Evolutionary conservation across 2,113 vertebrate genomes (phyloP), one percentile per base, ranked within the genome.

Genomic region (Craseonycteris thonglongyai): DNA sequence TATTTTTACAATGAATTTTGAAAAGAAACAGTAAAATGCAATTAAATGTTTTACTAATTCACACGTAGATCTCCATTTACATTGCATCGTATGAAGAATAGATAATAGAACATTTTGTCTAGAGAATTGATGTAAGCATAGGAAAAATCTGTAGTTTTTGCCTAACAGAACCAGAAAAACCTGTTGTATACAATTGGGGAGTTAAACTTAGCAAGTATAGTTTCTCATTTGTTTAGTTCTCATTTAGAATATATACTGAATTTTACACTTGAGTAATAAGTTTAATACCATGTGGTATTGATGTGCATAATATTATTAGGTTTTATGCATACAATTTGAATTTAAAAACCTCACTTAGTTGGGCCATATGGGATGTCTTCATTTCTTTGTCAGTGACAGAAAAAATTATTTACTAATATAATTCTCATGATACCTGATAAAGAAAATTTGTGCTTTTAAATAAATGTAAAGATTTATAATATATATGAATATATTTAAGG

Each of bases 131-230:
- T 90, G 83, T 95, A 96, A 72, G 3, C 63, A 78, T 90, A 80
- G 2, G 61, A 59, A 93, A 93, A 97, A 83, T 74, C 83, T 90
- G 35, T 92, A 94, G 82, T 97, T 97, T 97, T 95, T 81, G 90
- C 58, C 21, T 24, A 0, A 7, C 66, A 82, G 91, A 97, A 81
- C 28, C 0, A 0, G 96, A 93, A 94, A 91, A 96, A 83, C 83
- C 76, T 97, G 58, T 83, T 91, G 33, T 49, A 2, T 96, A 76
- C 69, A 86, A 45, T 28, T 76, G 19, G 63, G 45, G 24, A 79
- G 66, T 95, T 84, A 80, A 88, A 78, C 79, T 90, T 75, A 95
- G 40, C 88, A 94, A 86, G 79, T 86, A 93, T 1, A 49, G 7
- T 92, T 94, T 95, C 87, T 86, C 76, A 24, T 91, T 95, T 87